Conservation (phyloP, 2,797 vertebrate genomes). For the Meriones psammophilus region DNA sequence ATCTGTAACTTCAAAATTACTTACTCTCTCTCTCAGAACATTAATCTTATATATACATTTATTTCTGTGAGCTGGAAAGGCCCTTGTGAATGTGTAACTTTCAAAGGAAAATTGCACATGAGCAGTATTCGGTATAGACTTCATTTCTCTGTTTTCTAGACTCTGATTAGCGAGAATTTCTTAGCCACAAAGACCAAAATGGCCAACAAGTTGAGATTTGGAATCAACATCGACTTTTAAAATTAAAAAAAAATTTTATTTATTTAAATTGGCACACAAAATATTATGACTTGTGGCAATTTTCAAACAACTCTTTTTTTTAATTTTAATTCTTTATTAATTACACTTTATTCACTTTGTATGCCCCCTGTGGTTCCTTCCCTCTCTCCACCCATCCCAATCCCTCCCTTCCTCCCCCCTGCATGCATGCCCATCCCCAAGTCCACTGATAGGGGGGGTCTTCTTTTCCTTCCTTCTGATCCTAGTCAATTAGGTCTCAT, state of each 20-base stretch:
- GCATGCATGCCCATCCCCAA: too few species aligned
- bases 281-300: neutral
- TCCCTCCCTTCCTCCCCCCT: too few species aligned
- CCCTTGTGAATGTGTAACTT: slow-evolving; percentile 9
- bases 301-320: too few species aligned
- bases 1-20: slow-evolving; percentile 67
- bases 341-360: too few species aligned
- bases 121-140: neutral
- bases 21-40: slow-evolving; percentile 50
- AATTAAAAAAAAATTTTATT: neutral
- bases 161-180: slow-evolving; percentile 11
- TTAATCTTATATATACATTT: slow-evolving; percentile 66
- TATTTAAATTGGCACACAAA: neutral
- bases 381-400: too few species aligned
- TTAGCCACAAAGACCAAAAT: neutral
- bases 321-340: too few species aligned
- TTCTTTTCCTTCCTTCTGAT: too few species aligned
- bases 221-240: neutral
- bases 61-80: slow-evolving; percentile 46
- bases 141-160: slow-evolving; percentile 19
- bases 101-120: slow-evolving; percentile 42
- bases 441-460: too few species aligned
- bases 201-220: neutral
- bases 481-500: too few species aligned
- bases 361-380: too few species aligned